These are phyloP conservation scores for Procambarus virginalis DNA, from an alignment of 1,140 invertebrate genomes.

Conservation along the genomic window DNA sequence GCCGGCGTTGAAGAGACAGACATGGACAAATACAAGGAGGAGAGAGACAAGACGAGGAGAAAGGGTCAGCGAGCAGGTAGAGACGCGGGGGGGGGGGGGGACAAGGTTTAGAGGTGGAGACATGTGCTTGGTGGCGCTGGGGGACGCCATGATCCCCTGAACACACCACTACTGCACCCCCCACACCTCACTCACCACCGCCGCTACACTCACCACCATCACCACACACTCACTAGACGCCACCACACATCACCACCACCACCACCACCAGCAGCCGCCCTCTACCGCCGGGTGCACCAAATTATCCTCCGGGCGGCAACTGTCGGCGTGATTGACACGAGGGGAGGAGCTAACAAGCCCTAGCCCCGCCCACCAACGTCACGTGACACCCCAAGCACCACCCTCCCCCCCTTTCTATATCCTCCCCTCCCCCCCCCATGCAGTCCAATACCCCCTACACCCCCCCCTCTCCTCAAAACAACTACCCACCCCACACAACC, in stretches of 20 bases:
- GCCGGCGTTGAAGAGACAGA: neutral
- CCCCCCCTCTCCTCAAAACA: neutral
- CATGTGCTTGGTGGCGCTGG: neutral
- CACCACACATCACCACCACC: constrained; percentile 22
- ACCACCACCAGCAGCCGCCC: constrained; percentile 33
- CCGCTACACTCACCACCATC: constrained; percentile 1
- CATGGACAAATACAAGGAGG: too few relatives aligned
- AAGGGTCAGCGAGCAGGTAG: neutral
- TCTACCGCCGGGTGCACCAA: constrained; percentile 41
- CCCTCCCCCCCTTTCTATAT: neutral
- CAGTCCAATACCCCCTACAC: too few relatives aligned
- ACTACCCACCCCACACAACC: neutral
- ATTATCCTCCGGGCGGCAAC: constrained; percentile 49
- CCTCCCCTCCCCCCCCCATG: too few relatives aligned
- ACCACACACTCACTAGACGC: too few relatives aligned
- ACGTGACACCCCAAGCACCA: constrained; percentile 42
- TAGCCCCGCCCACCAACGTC: constrained; percentile 44
- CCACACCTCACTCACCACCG: neutral
- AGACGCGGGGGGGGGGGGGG: neutral
- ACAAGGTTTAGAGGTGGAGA: neutral
- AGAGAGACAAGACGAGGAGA: neutral
- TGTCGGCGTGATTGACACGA: constrained; percentile 58
- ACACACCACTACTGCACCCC: too few relatives aligned
- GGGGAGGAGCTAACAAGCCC: constrained; percentile 46
- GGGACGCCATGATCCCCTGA: too few relatives aligned